phyloP scores from a whole-genome alignment of 2,888 invertebrate genomes.

The Ophion ellenae region DNA sequence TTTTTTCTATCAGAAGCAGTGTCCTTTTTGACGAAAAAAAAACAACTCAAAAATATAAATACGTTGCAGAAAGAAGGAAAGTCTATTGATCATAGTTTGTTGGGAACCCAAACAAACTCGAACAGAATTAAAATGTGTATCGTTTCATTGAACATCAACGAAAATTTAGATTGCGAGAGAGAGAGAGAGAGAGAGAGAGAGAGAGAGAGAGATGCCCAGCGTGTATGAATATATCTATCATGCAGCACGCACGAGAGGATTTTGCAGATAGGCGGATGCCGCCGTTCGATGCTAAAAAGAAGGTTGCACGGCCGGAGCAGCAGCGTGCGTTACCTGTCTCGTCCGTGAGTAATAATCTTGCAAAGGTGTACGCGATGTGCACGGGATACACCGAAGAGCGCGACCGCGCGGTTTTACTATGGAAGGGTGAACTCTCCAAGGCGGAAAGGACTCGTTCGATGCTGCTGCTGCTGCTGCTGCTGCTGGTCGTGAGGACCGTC shows the following conservation, averaged over 20 bases:
- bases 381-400: constrained; percentile 55
- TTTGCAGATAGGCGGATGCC: constrained; percentile 36
- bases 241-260: constrained; percentile 12
- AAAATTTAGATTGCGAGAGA: background rate
- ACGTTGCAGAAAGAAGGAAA: no score
- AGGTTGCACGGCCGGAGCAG: constrained; percentile 20
- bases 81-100: no score
- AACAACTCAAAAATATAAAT: no score
- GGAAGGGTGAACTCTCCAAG: constrained; percentile 59
- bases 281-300: constrained; percentile 40
- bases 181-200: background rate
- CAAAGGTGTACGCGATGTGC: constrained; percentile 70
- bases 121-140: no score
- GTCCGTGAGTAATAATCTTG: constrained; percentile 78
- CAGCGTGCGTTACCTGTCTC: constrained; percentile 72
- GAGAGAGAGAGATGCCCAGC: background rate
- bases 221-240: background rate
- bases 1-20: no score
- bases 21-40: no score
- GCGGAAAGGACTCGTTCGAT: constrained; percentile 37
- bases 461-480: constrained; percentile 26
- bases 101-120: no score
- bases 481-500: constrained; percentile 51
- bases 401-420: constrained; percentile 66
- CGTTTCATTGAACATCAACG: background rate